phyloP scores from a whole-genome alignment of 2,888 invertebrate genomes.

The Eilema griseolum region DNA sequence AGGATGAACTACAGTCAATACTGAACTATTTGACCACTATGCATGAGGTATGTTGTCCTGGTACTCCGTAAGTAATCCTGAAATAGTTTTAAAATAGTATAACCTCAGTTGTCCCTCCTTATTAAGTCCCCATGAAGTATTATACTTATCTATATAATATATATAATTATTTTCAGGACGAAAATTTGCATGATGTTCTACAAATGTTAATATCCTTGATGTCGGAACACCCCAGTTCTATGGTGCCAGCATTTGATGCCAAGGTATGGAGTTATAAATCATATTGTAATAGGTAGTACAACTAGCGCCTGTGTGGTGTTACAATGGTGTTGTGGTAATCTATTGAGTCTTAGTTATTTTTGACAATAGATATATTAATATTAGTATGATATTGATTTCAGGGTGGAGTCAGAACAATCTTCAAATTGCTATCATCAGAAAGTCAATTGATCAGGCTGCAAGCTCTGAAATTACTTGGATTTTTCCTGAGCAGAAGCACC shows the following conservation, averaged over 20 bases:
- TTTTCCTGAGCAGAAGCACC: slow-evolving; percentile 98
- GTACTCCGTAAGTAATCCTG: slow-evolving; percentile 24
- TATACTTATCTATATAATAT: background rate
- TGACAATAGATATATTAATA: background rate
- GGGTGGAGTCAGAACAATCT: slow-evolving; percentile 98
- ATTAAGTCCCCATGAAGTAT: too few relatives aligned
- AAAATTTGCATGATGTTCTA: slow-evolving; percentile 98
- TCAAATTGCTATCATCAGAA: slow-evolving; percentile 98
- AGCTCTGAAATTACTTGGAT: slow-evolving; percentile 98
- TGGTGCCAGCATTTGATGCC: slow-evolving; percentile 99
- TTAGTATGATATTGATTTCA: slow-evolving; percentile 44
- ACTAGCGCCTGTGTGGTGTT: too few relatives aligned
- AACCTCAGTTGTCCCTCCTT: too few relatives aligned
- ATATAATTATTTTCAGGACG: slow-evolving; percentile 89
- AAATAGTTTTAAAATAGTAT: background rate
- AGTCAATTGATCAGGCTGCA: slow-evolving; percentile 98
- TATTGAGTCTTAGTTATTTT: background rate
- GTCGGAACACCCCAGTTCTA: slow-evolving; percentile 99
- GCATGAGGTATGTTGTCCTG: slow-evolving; percentile 92
- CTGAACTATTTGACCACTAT: slow-evolving; percentile 99
- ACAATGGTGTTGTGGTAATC: too few relatives aligned
- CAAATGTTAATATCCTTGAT: slow-evolving; percentile 98
- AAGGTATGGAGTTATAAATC: slow-evolving; percentile 84
- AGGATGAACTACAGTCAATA: slow-evolving; percentile 99
- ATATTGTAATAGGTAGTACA: too few relatives aligned